Conservation (phyloP, 1,140 invertebrate genomes). For the Drosophila gunungcola region DNA sequence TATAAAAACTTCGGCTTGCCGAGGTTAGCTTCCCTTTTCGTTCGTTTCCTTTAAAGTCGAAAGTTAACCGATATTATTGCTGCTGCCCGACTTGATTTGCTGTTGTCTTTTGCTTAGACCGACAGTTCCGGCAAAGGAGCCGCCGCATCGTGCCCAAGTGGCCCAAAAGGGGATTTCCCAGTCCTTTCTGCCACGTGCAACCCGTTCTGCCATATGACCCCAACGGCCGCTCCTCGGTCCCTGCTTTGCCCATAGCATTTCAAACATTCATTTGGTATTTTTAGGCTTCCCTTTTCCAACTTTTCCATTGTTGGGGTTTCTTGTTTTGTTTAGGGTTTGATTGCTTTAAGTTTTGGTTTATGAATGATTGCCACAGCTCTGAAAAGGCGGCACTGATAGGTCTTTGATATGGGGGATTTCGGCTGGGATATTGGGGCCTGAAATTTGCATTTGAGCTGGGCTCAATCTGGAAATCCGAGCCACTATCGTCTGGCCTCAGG, state of each 20-base stretch:
- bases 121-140: constrained; percentile 62
- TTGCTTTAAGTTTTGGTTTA: constrained; percentile 77
- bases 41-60: constrained; percentile 16
- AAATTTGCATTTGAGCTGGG: constrained; percentile 13
- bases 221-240: constrained; percentile 10
- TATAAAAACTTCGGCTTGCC: too few relatives aligned
- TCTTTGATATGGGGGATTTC: constrained; percentile 60
- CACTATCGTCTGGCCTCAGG: constrained; percentile 3
- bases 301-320: constrained; percentile 50
- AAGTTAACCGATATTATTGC: constrained; percentile 21
- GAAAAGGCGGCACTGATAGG: constrained; percentile 61
- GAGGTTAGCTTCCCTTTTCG: neutral
- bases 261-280: constrained; percentile 25
- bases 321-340: constrained; percentile 65
- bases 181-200: constrained; percentile 57
- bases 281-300: constrained; percentile 29
- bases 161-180: constrained; percentile 58
- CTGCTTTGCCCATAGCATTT: neutral
- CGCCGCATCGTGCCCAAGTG: constrained; percentile 72
- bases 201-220: constrained; percentile 60
- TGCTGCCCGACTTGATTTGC: constrained; percentile 10
- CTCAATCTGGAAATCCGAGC: neutral
- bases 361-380: constrained; percentile 54
- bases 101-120: constrained; percentile 48
- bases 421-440: constrained; percentile 21